Percentiles rank a stretch among this genome's conserved stretches.
Conservation (phyloP, 2,888 invertebrate species). For the Zele albiditarsus region DNA sequence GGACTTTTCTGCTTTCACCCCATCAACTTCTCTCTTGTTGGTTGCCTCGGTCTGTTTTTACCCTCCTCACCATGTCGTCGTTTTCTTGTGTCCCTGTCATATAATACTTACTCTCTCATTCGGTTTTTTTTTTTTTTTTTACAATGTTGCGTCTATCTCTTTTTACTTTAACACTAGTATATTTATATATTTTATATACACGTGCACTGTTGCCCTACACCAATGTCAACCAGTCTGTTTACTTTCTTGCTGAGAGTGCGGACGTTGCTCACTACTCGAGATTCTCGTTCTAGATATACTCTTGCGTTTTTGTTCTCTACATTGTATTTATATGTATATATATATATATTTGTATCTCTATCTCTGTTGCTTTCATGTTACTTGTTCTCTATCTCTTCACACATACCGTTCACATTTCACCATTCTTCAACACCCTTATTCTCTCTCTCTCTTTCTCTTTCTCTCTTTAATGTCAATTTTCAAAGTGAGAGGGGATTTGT, state of each 20-base stretch:
- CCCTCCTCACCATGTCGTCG: not conserved
- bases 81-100: too few species aligned
- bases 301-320: not conserved
- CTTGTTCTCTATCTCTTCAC: too few species aligned
- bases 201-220: not conserved
- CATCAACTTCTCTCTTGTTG: conserved; percentile 7
- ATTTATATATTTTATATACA: not conserved
- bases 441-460: not conserved
- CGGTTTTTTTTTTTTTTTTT: not conserved
- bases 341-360: too few species aligned
- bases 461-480: not conserved
- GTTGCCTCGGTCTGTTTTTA: conserved; percentile 12
- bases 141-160: conserved; percentile 23
- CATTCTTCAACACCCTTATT: too few species aligned
- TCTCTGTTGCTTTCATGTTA: too few species aligned
- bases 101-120: not conserved
- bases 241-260: conserved; percentile 2
- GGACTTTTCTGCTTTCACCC: conserved; percentile 30
- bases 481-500: not conserved
- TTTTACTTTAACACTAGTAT: conserved; percentile 28
- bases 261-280: not conserved
- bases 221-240: not conserved
- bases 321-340: too few species aligned
- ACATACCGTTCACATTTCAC: too few species aligned
- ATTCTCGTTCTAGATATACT: not conserved